These are phyloP conservation scores for Lutraria rhynchaena DNA, from an alignment of 1,140 invertebrate species.

Conservation along the genomic window DNA sequence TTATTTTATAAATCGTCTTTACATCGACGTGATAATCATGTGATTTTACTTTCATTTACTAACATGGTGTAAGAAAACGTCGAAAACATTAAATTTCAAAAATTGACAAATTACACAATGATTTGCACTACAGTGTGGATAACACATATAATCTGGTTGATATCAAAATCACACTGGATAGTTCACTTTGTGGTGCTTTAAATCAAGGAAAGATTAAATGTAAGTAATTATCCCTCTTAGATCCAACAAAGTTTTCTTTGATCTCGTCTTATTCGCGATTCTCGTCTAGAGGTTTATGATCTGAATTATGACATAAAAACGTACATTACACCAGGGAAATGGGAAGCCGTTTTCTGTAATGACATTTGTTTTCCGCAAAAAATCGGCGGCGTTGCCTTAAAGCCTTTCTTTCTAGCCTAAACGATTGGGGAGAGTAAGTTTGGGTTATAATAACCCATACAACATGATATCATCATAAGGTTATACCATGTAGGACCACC, in stretches of 20 bases:
- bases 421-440: neutral
- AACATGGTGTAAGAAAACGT: too few species aligned
- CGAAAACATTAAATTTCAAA: neutral
- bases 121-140: neutral
- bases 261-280: slow-evolving; percentile 22
- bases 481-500: too few species aligned
- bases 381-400: neutral
- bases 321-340: slow-evolving; percentile 37
- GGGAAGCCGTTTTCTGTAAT: slow-evolving; percentile 2
- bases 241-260: slow-evolving; percentile 32
- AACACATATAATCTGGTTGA: slow-evolving; percentile 8
- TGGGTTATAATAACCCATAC: neutral
- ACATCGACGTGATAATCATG: too few species aligned
- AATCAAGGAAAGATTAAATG: slow-evolving; percentile 44
- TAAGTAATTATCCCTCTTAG: slow-evolving; percentile 39
- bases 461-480: neutral
- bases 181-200: slow-evolving; percentile 35
- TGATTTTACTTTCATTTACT: too few species aligned
- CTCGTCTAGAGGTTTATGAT: slow-evolving; percentile 21
- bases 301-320: slow-evolving; percentile 41
- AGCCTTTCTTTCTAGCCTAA: neutral
- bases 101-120: slow-evolving; percentile 7
- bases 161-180: slow-evolving; percentile 37
- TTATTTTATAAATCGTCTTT: too few species aligned
- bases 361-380: neutral